Base-by-base conservation (phyloP, 2,888 invertebrate genomes). In the Leptinotarsa rubiginosa region DNA sequence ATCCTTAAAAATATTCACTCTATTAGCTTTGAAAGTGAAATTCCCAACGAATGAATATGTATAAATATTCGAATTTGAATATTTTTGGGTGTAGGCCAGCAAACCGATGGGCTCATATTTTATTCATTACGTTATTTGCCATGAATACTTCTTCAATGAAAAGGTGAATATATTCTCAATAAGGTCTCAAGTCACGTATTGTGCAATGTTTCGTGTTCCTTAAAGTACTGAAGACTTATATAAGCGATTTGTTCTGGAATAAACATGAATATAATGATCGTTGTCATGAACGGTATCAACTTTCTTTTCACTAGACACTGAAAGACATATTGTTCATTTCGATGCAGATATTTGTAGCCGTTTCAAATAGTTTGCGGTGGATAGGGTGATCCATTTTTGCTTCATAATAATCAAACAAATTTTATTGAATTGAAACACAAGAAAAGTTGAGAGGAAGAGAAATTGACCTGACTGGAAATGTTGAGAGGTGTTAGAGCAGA, bases 281-380 rank as follows among this genome's bases (percentile, higher is more conserved):
- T 50, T 22, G 47, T 22, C 66, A 66, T 47, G 49, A 66, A 66
- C 65, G 87, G 89, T 77, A 92, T 93, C 85, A 89, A 31, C n/a
- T 62, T 10, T 41, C 16, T 62, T 5, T 22, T 15, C 4, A 25
- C 15, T 59, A 15, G 25, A 59, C 10, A 25, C 13, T 59, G 13
- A 22, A 59, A 2, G 1, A 25, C 25, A 7, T 59, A 59, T 22
- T 59, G 16, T 50, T 50, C 16, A 50, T 16, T 50, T 50, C 4
- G n/a, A 4, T n/a, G 50, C 5, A 50, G n/a, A 16, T 50, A 16
- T 50, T 50, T 50, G n/a, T 1, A 16, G 4, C 15, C 15, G 7
- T 50, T 50, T 50, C 4, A 16, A 50, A n/a, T 50, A n/a, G n/a
- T n/a, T 50, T 7, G 50, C 50, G 2, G n/a, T 50, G 13, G 15